Evolutionary conservation across 2,888 invertebrate genomes (phyloP), one percentile per base, ranked within the genome.

Genomic region (Drosophila setosimentum): DNA sequence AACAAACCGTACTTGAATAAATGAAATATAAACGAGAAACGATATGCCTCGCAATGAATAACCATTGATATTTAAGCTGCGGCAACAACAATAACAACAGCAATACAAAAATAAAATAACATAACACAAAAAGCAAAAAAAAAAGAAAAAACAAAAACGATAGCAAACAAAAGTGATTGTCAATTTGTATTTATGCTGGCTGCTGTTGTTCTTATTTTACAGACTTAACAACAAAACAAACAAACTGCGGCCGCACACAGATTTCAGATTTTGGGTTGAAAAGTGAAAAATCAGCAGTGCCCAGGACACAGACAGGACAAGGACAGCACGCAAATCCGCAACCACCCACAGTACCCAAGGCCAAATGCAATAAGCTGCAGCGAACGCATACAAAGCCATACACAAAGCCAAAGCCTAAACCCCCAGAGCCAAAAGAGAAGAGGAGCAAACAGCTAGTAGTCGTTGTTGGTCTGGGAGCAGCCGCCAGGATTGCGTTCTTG

Each of bases 401-500:
- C 66, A 80, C 85, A 82, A 83, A 87, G 83, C 80, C 79, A 66
- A 54, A 63, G 53, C 65, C 81, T 83, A 80, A 86, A 59, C 81
- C 70, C 60, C 63, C 49, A 48, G 48, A 30, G 49, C 35, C 10
- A 10, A 35, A 24, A 18, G 40, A 42, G 51, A 65, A 54, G 61
- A 21, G 24, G 8, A n/a, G 64, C 49, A 42, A 54, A 57, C 21
- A 61, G 55, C 61, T 58, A 60, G 45, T 70, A 63, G 50, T 37
- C 6, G 13, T 42, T 57, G 64, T 76, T 73, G 65, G 45, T 50
- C 51, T 5, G 33, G 33, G 24, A 68, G 69, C 54, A 75, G 68
- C 75, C 67, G 82, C 72, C 89, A 91, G 89, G 77, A 90, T 91
- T 89, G 88, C 88, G 80, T 84, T 89, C 87, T 81, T 88, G 86